Evolutionary conservation across 2,888 invertebrate genomes (phyloP).

Genomic region (Boloria selene): DNA sequence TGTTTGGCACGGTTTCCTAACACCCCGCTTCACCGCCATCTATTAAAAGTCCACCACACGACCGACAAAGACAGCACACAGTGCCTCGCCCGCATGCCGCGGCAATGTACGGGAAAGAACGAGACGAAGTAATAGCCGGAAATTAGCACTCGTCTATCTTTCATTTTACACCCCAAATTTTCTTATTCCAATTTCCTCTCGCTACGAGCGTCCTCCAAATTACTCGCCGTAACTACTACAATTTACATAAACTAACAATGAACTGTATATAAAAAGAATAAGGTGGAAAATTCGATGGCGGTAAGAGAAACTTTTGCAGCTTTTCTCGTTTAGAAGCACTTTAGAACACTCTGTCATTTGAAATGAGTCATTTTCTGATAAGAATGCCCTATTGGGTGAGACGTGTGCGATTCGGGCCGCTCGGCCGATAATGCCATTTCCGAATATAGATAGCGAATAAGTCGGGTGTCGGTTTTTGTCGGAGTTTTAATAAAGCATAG

Average conservation of each 20-base stretch:
- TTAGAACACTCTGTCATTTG: slow-evolving; percentile 84
- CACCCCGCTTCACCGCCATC: slow-evolving; percentile 41
- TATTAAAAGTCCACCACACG: slow-evolving; percentile 53
- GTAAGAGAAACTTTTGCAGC: slow-evolving; percentile 49
- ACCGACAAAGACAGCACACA: slow-evolving; percentile 73
- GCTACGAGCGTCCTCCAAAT: slow-evolving; percentile 66
- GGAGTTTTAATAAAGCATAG: slow-evolving; percentile 80
- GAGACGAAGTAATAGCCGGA: slow-evolving; percentile 84
- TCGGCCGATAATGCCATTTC: slow-evolving; percentile 79
- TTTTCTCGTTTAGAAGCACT: slow-evolving; percentile 62
- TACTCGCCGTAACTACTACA: slow-evolving; percentile 55
- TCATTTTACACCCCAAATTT: slow-evolving; percentile 90
- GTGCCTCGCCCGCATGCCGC: slow-evolving; percentile 64
- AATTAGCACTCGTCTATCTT: slow-evolving; percentile 89
- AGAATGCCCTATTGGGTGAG: slow-evolving; percentile 84
- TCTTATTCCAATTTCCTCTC: slow-evolving; percentile 88
- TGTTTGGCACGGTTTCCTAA: slow-evolving; percentile 32
- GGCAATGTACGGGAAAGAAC: slow-evolving; percentile 80
- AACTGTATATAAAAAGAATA: slow-evolving; percentile 39
- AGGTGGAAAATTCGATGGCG: slow-evolving; percentile 46
- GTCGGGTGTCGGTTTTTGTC: slow-evolving; percentile 77
- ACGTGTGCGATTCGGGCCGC: slow-evolving; percentile 75
- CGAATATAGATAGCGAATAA: slow-evolving; percentile 78
- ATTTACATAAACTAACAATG: slow-evolving; percentile 41
- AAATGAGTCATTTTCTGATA: slow-evolving; percentile 89